Base-by-base conservation (phyloP, 2,888 invertebrate species). In the Atrina japonica region DNA sequence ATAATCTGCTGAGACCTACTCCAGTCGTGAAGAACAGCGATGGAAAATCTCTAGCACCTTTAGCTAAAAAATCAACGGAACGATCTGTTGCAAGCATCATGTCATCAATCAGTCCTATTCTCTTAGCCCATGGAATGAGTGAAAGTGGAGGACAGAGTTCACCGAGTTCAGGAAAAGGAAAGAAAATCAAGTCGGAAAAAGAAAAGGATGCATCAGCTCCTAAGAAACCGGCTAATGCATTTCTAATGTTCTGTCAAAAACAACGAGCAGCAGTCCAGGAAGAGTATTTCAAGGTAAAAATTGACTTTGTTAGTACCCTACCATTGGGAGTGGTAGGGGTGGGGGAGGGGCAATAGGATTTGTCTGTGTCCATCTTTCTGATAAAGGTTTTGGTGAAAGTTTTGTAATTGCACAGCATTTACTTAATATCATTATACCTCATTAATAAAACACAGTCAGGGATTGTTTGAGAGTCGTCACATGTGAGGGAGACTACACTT, bases 181-280 rank as follows among this genome's bases (percentile, higher is more conserved):
- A 75, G 40, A 80, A 75, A 59, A 70, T 73, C 11, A 84, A 83
- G 52, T 21, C 67, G 16, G 83, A 85, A 29, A 83, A 75, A 68
- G 83, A 78, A 7, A 78, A 79, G 64, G 80, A 80, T 56, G 73
- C 73, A 6, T 82, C 83, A 49, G 81, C 84, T n/a, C 84, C 85
- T 0, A 84, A 84, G 73, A 85, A 84, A 61, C 86, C 86, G 6
- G 83, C 83, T 14, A 88, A 87, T 81, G 87, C 86, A 29, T 89
- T 87, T 67, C 70, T 86, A 18, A 82, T 87, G 82, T 88, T 87
- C 67, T 86, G 86, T 77, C 84, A 87, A 50, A 84, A 87, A 45
- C 83, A 86, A 47, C 79, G 83, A 49, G 72, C 81, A 5, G 61
- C 72, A 27, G 77, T 88, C 25, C 84, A 85, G 59, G 87, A 87